Conservation (phyloP, 2,888 invertebrate genomes). For the Spodoptera exigua region DNA sequence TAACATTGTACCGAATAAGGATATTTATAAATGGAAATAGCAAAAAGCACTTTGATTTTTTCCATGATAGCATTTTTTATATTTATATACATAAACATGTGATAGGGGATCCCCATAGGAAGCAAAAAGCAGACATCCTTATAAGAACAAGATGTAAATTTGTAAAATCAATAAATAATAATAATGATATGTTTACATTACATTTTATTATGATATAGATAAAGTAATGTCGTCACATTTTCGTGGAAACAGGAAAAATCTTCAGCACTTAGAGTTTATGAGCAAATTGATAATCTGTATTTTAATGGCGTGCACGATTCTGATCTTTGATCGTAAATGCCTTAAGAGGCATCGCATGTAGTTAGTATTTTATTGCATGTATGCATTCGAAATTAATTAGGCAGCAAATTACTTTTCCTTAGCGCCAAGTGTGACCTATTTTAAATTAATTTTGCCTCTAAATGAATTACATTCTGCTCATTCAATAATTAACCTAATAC, state of each 20-base stretch:
- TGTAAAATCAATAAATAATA: background rate
- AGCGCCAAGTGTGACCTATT: background rate
- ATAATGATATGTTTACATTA: background rate
- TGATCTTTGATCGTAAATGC: constrained; percentile 29
- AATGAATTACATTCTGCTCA: too few species aligned
- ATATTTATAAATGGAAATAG: too few species aligned
- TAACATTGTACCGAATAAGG: too few species aligned
- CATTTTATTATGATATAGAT: background rate
- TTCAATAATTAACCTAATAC: too few species aligned
- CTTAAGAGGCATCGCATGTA: background rate
- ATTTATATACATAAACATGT: background rate
- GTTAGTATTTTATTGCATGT: constrained; percentile 1
- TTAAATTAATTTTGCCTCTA: too few species aligned
- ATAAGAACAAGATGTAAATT: background rate
- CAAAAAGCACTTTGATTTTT: too few species aligned
- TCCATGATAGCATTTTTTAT: too few species aligned
- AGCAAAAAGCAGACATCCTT: background rate
- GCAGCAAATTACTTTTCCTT: background rate
- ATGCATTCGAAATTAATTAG: constrained; percentile 4
- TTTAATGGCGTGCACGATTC: constrained; percentile 20
- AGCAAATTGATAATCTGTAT: constrained; percentile 6
- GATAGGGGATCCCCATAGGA: background rate
- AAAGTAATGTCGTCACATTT: background rate
- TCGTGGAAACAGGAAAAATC: background rate
- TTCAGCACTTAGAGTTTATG: background rate